Base-by-base conservation (phyloP, 2,797 vertebrate genomes). In the Spheniscus humboldti region DNA sequence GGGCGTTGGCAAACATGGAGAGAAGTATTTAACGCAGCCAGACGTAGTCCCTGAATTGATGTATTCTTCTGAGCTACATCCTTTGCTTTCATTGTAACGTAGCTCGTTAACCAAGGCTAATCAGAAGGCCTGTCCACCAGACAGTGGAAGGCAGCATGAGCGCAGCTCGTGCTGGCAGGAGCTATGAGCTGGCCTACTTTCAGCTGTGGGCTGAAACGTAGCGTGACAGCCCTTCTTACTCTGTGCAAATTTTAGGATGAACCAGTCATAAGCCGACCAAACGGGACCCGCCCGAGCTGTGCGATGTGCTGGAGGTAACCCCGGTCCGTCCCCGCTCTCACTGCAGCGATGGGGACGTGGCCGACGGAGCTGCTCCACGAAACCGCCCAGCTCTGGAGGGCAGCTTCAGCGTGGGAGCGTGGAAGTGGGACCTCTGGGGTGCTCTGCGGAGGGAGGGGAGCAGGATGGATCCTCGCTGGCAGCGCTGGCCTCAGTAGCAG, bases 251-350 rank as follows among this genome's bases (percentile, higher is more conserved):
- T 30, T 57, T 25, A 33, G 73, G 66, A 9, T 18, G 39, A 7
- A 1, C 9, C 0, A 2, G 30, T 37, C 18, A 4, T 0, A 19
- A 37, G 43, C 23, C 3, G 7, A 18, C 39, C 11, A 2, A 12
- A 39, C 0, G 3, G 33, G 45, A 39, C 33, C 16, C 0, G 1
- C 20, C 6, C 3, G 14, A 33, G n/a, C n/a, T 30, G 59, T 8
- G 28, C 2, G 4, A 5, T 9, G 37, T 13, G 52, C 74, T 1
- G 7, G 33, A n/a, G 35, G 37, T 52, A 6, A 27, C 35, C 18
- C 31, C 2, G 2, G 9, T 15, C 13, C 1, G 45, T 19, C 63
- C 50, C 31, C 0, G 4, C 45, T 59, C 55, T n/a, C 3, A 0
- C 55, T 1, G 2, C 20, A 11, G 64, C 2, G 18, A 28, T 8